Percentiles rank a stretch among this genome's conserved stretches.
phyloP scores from a whole-genome alignment of 1,140 invertebrate genomes.

The Drosophila azteca region DNA sequence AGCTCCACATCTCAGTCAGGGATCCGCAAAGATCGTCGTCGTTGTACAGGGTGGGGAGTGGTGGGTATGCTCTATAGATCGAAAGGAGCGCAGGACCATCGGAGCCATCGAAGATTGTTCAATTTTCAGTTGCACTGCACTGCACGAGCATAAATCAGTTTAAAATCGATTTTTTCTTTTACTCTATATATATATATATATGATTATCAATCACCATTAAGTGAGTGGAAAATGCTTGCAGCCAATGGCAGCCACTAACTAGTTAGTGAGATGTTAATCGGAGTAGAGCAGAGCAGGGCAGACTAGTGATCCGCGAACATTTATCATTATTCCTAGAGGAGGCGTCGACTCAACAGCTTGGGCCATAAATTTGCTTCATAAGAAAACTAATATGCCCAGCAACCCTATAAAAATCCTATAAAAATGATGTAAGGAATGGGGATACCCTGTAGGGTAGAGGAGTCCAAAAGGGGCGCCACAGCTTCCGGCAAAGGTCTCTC shows the following conservation, averaged over 20 bases:
- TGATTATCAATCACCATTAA: slow-evolving; percentile 59
- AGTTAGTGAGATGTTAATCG: slow-evolving; percentile 57
- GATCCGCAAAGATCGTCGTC: slow-evolving; percentile 1
- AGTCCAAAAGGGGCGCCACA: slow-evolving; percentile 38
- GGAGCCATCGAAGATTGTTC: slow-evolving; percentile 8
- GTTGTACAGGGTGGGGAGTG: too few species aligned
- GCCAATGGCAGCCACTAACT: slow-evolving; percentile 32
- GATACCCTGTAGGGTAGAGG: background rate
- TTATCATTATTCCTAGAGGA: slow-evolving; percentile 56
- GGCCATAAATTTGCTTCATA: slow-evolving; percentile 43
- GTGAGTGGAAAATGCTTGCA: slow-evolving; percentile 32
- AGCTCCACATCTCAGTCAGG: background rate
- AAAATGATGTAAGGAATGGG: slow-evolving; percentile 12
- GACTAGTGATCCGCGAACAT: slow-evolving; percentile 32
- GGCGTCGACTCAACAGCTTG: slow-evolving; percentile 54
- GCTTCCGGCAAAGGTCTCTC: slow-evolving; percentile 66
- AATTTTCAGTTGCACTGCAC: slow-evolving; percentile 20
- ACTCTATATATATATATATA: slow-evolving; percentile 39
- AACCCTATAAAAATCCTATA: slow-evolving; percentile 12
- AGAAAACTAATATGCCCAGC: slow-evolving; percentile 41
- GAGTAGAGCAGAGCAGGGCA: slow-evolving; percentile 13
- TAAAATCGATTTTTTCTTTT: slow-evolving; percentile 26
- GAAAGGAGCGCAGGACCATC: too few species aligned
- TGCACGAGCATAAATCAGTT: slow-evolving; percentile 34
- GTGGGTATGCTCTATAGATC: too few species aligned